phyloP scores from a whole-genome alignment of 2,113 vertebrate species.

The Columbina picui region DNA sequence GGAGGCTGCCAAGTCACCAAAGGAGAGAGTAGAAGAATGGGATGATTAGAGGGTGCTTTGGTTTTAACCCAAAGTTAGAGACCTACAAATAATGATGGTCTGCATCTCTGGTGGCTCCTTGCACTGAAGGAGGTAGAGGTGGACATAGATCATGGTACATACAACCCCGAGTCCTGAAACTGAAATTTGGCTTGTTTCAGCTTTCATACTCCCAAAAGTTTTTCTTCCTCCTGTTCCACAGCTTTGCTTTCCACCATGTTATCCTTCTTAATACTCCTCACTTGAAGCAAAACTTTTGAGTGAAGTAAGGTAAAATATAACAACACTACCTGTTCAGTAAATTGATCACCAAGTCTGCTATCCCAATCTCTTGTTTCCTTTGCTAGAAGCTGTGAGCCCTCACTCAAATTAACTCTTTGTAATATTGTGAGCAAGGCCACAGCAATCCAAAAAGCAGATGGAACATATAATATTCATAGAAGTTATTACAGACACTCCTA shows the following conservation, averaged over 20 bases:
- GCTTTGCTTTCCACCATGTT: background rate
- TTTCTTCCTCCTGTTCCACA: background rate
- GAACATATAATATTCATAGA: slow-evolving; percentile 32
- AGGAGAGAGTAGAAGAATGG: background rate
- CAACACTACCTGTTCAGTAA: background rate
- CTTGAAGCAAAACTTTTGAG: background rate
- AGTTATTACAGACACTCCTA: background rate
- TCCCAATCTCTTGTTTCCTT: background rate
- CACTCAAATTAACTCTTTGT: background rate
- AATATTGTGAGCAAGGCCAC: background rate
- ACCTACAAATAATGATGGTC: background rate
- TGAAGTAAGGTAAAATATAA: background rate
- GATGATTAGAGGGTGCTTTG: background rate
- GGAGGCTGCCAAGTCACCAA: background rate
- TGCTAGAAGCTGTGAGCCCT: background rate
- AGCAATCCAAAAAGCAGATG: background rate
- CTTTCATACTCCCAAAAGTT: background rate
- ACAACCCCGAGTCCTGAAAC: background rate
- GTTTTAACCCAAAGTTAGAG: background rate
- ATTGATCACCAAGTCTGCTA: background rate
- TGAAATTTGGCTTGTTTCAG: background rate
- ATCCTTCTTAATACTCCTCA: background rate
- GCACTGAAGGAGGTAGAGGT: background rate
- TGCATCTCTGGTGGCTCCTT: background rate
- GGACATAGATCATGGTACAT: background rate